A percentile compares a stretch with the other conserved stretches of the same genome.
phyloP scores from a whole-genome alignment of 2,797 vertebrate species.

The Manis crassicaudata region DNA sequence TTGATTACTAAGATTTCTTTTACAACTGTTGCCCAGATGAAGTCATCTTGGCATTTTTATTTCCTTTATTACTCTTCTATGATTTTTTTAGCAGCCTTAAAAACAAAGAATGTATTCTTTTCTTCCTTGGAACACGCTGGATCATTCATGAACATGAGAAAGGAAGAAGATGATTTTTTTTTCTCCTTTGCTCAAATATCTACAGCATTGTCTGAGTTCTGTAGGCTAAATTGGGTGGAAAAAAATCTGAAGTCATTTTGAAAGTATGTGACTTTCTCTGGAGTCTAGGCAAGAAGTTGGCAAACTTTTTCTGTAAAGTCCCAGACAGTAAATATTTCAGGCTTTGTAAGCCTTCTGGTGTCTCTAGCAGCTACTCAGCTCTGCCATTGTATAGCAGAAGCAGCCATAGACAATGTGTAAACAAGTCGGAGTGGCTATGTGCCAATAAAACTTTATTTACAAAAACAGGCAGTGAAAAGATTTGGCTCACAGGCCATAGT shows the following conservation, averaged over 20 bases:
- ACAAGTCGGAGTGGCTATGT: not conserved
- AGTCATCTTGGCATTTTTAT: not conserved
- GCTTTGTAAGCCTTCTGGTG: not conserved
- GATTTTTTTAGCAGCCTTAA: not conserved
- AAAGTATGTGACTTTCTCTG: not conserved
- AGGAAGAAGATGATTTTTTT: conserved; percentile 4
- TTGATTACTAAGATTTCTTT: conserved; percentile 12
- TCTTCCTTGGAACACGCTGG: not conserved
- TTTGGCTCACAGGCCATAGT: not conserved
- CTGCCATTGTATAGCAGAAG: not conserved
- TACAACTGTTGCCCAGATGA: not conserved
- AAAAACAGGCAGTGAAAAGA: not conserved
- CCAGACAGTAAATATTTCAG: not conserved
- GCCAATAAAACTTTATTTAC: conserved; percentile 16
- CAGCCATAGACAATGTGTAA: not conserved
- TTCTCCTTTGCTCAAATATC: not conserved
- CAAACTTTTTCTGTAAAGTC: not conserved
- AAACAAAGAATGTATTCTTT: conserved; percentile 10
- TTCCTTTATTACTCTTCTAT: not conserved
- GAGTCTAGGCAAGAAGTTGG: not conserved
- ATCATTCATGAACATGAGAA: not conserved
- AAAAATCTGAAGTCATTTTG: not conserved
- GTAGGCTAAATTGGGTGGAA: not conserved
- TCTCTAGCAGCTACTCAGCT: not conserved
- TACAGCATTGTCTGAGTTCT: not conserved